Conservation (phyloP, 2,797 vertebrate genomes). For the Netta rufina region DNA sequence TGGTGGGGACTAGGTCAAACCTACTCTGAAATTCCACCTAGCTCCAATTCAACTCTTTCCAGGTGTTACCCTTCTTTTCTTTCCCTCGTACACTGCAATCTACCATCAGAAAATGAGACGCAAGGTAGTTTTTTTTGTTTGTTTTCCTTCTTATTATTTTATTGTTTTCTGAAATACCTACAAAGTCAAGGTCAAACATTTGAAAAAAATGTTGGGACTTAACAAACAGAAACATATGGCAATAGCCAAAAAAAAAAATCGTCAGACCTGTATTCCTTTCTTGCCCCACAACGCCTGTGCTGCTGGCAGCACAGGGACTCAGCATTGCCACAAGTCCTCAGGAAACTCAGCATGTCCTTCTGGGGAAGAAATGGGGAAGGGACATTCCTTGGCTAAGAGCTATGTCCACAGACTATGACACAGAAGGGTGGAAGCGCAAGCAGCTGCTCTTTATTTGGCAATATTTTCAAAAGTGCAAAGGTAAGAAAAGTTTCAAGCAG, state of each 20-base stretch:
- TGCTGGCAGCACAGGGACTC: neutral
- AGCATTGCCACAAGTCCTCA: neutral
- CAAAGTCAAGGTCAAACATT: neutral
- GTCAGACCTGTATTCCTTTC: too few relatives aligned
- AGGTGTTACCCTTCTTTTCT: neutral
- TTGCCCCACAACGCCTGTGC: neutral
- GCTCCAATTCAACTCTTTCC: neutral
- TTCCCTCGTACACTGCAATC: neutral
- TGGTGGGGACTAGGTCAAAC: neutral
- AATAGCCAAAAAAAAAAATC: neutral
- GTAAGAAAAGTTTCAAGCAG: neutral
- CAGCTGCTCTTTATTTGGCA: neutral
- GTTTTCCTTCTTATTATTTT: neutral
- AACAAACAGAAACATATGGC: neutral
- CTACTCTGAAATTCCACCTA: neutral
- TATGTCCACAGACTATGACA: neutral
- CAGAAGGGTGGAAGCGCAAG: neutral
- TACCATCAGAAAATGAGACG: neutral
- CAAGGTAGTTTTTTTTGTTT: neutral
- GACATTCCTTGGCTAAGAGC: neutral
- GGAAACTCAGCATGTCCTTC: neutral
- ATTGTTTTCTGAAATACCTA: neutral
- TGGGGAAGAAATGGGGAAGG: neutral
- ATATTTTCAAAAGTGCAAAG: neutral
- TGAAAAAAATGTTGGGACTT: neutral